phyloP scores from a whole-genome alignment of 2,888 invertebrate species.

The Platycnemis pennipes region DNA sequence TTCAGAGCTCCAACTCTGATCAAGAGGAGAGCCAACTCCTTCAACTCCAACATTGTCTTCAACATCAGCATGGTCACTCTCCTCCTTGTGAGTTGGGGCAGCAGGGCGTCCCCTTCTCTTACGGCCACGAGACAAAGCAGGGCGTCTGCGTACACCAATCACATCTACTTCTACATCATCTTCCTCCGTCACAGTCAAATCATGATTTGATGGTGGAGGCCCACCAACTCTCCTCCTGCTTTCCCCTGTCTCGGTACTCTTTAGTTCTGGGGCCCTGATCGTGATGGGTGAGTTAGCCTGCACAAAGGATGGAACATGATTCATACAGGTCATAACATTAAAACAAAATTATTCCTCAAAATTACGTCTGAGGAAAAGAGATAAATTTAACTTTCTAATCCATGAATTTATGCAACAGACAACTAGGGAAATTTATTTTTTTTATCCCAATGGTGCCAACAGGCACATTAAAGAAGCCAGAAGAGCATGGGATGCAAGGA shows the following conservation, averaged over 20 bases:
- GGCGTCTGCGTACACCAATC: slow-evolving; percentile 32
- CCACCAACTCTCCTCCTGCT: background rate
- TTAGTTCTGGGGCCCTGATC: background rate
- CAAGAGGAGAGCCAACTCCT: slow-evolving; percentile 60
- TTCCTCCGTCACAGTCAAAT: slow-evolving; percentile 80
- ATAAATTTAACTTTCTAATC: background rate
- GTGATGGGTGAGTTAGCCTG: background rate
- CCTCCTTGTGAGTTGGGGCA: slow-evolving; percentile 69
- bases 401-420: too few relatives aligned
- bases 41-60: slow-evolving; percentile 70
- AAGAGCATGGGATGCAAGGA: too few relatives aligned
- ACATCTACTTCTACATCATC: slow-evolving; percentile 77
- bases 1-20: slow-evolving; percentile 59
- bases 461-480: too few relatives aligned
- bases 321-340: background rate
- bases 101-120: slow-evolving; percentile 77
- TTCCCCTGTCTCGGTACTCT: background rate
- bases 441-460: too few relatives aligned
- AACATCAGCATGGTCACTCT: slow-evolving; percentile 71
- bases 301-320: background rate
- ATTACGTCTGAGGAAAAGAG: background rate
- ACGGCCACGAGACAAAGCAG: slow-evolving; percentile 73
- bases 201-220: slow-evolving; percentile 8
- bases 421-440: too few relatives aligned
- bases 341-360: background rate